phyloP scores from a whole-genome alignment of 2,888 invertebrate species.

The Crioceris asparagi region DNA sequence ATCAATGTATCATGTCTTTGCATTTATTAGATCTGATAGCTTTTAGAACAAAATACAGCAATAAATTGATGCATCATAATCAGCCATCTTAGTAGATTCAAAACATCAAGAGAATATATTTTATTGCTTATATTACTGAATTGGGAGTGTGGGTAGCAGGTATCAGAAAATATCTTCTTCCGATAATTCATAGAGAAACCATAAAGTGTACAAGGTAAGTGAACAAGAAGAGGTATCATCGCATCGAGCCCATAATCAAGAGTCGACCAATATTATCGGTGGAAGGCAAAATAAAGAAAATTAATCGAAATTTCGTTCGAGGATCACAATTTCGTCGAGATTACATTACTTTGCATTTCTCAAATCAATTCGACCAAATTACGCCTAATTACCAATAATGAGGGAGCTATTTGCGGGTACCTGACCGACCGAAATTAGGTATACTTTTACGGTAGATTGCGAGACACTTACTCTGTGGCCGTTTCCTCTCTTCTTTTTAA shows the following conservation, averaged over 20 bases:
- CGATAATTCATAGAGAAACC: too few species aligned
- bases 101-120: too few species aligned
- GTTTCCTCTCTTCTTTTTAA: too few species aligned
- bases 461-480: constrained; percentile 13
- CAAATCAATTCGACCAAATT: constrained; percentile 34
- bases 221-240: constrained; percentile 7
- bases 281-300: constrained; percentile 21
- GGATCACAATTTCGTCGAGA: constrained; percentile 25
- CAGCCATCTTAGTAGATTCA: too few species aligned
- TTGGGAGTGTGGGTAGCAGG: too few species aligned
- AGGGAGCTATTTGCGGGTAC: constrained; percentile 27
- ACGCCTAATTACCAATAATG: constrained; percentile 34
- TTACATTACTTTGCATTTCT: constrained; percentile 29
- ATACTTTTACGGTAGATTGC: constrained; percentile 20
- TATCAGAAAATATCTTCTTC: too few species aligned
- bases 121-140: too few species aligned
- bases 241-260: constrained; percentile 15
- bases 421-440: constrained; percentile 19
- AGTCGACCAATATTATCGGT: constrained; percentile 16
- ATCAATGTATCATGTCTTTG: too few species aligned
- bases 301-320: constrained; percentile 26
- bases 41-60: too few species aligned
- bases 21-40: too few species aligned
- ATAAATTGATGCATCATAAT: too few species aligned
- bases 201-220: constrained; percentile 1